Conservation (phyloP, 2,888 invertebrate species). For the Pyrochroa serraticornis region DNA sequence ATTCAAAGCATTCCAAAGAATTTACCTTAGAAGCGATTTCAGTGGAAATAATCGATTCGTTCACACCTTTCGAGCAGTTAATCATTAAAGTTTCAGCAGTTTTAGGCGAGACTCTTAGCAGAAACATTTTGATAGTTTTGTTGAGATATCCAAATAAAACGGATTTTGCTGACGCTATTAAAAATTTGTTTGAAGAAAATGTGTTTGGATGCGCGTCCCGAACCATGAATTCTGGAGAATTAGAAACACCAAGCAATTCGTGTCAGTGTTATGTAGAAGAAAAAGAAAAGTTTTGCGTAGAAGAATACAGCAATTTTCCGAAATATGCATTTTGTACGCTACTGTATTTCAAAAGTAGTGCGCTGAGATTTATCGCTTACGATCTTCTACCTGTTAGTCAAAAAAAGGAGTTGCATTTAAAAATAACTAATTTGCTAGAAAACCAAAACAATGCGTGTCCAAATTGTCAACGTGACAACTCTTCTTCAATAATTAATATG, state of each 20-base stretch:
- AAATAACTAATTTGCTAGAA: conserved; percentile 61
- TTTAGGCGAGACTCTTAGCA: conserved; percentile 62
- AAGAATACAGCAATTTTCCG: conserved; percentile 54
- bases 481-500: conserved; percentile 21
- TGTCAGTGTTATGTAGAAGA: conserved; percentile 56
- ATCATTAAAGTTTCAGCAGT: conserved; percentile 66
- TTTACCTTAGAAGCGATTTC: conserved; percentile 59
- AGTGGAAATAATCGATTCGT: conserved; percentile 64
- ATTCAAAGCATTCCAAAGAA: conserved; percentile 28
- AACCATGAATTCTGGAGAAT: conserved; percentile 36
- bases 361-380: conserved; percentile 62
- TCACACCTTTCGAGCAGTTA: conserved; percentile 66
- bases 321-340: conserved; percentile 65
- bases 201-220: conserved; percentile 63
- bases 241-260: conserved; percentile 23
- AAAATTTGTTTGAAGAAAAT: conserved; percentile 62
- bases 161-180: conserved; percentile 58
- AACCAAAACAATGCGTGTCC: conserved; percentile 61
- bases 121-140: conserved; percentile 62
- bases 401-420: conserved; percentile 63
- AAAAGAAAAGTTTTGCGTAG: conserved; percentile 54
- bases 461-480: conserved; percentile 51
- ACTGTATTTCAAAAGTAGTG: conserved; percentile 62
- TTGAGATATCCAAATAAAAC: conserved; percentile 62
- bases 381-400: conserved; percentile 63